Evolutionary conservation across 2,113 vertebrate genomes (phyloP), one percentile per base, ranked within the genome.

Genomic region (Apaloderma vittatum): DNA sequence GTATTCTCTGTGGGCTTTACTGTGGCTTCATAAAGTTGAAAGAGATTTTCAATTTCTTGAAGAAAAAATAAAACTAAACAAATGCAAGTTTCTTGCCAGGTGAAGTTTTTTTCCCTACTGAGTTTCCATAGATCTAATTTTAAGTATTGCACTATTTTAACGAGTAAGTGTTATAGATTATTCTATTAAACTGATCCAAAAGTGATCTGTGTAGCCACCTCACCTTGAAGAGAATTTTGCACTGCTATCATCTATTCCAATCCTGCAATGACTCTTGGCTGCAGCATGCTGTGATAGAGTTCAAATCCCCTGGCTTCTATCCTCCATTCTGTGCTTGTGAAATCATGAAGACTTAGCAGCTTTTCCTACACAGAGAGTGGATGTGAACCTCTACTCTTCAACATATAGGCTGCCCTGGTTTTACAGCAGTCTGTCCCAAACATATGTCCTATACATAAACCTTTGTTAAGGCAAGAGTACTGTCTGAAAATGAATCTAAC

Each of bases 81-180:
- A 93, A 74, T 12, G 7, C 5, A 93, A 84, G 20, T 66, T 74
- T 67, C 45, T 81, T 79, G 37, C 24, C 20, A 54, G 52, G 9
- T 0, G 0, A 27, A 80, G n/a, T 40, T 40, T 43, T 91, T 74
- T 76, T 18, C 80, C 17, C 15, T 29, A 23, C 9, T 45, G 70
- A 83, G 51, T 95, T 95, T 63, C 48, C 81, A 86, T 14, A 93
- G 57, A 24, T 77, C 66, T 82, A 22, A 58, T 83, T 91, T 86
- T 87, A 63, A 80, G 70, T 48, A 3, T 36, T 57, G 2, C n/a
- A 80, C 55, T 63, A 61, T 36, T 73, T 66, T 6, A 8, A n/a
- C 54, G 12, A 2, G 80, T 7, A 90, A 73, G 72, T 55, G 3
- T 24, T 58, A 24, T 4, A 14, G 19, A 67, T 83, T 92, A 58